Percentiles rank a stretch among this genome's conserved stretches.
Evolutionary conservation across 2,888 invertebrate genomes (phyloP).

Genomic region (Microdon myrmicae): DNA sequence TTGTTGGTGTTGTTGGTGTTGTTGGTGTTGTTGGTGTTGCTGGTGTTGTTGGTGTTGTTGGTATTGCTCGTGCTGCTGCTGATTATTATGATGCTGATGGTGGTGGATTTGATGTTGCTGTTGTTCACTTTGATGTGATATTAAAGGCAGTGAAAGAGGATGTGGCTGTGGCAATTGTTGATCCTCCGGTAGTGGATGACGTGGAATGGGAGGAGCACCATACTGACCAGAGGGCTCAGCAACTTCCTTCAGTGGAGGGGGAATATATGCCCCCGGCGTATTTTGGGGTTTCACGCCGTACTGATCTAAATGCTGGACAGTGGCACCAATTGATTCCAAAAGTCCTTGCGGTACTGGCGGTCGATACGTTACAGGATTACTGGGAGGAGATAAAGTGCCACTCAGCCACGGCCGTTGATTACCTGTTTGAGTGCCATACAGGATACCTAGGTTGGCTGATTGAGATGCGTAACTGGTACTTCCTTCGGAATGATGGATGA

Average conservation of each 20-base stretch:
- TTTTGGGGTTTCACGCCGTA: constrained; percentile 70
- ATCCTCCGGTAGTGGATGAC: constrained; percentile 52
- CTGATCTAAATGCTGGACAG: constrained; percentile 73
- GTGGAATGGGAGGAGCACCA: constrained; percentile 54
- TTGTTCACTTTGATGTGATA: constrained; percentile 44
- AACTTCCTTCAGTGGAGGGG: constrained; percentile 72
- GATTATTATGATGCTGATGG: not conserved
- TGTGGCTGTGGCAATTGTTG: constrained; percentile 61
- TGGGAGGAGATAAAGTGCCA: constrained; percentile 58
- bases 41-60: constrained; percentile 33
- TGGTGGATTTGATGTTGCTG: constrained; percentile 32
- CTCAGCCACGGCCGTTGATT: constrained; percentile 58
- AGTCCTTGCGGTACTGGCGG: constrained; percentile 80
- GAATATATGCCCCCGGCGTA: constrained; percentile 71
- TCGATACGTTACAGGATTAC: constrained; percentile 76
- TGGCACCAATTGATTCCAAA: constrained; percentile 74
- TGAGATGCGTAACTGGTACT: constrained; percentile 32
- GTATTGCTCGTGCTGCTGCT: constrained; percentile 53
- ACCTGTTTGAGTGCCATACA: constrained; percentile 60
- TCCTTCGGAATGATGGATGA: constrained; percentile 33
- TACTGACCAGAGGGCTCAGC: constrained; percentile 55
- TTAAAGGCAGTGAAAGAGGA: constrained; percentile 47
- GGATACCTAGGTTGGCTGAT: constrained; percentile 57
- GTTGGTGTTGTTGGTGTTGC: constrained; percentile 21
- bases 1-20: no score